Conservation (phyloP, 2,888 invertebrate species). For the Caenorhabditis imperialis region DNA sequence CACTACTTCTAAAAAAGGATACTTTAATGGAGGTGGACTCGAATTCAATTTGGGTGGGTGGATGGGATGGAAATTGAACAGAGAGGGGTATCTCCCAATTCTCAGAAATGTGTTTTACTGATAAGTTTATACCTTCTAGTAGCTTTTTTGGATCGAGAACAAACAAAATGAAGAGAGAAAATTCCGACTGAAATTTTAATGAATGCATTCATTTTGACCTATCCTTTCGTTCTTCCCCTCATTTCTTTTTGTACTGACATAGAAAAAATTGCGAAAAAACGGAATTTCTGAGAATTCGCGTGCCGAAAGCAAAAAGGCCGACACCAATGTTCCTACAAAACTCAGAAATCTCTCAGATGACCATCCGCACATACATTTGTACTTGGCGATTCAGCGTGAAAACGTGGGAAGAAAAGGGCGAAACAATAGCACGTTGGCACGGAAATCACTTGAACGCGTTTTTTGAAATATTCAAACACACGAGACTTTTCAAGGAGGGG, state of each 20-base stretch:
- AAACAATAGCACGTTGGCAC: constrained; percentile 4
- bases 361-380: constrained; percentile 8
- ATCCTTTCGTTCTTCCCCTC: constrained; percentile 1
- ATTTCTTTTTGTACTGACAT: background rate
- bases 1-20: too few species aligned
- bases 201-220: constrained; percentile 15
- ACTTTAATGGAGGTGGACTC: constrained; percentile 24
- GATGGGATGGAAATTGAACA: too few species aligned
- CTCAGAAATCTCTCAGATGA: constrained; percentile 26
- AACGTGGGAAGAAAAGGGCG: constrained; percentile 5
- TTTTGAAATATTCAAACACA: constrained; percentile 31
- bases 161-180: too few species aligned
- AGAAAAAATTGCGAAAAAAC: too few species aligned
- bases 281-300: constrained; percentile 15
- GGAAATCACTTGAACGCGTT: constrained; percentile 31
- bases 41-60: constrained; percentile 41
- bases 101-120: too few species aligned
- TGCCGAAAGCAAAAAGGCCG: constrained; percentile 16
- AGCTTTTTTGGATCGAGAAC: too few species aligned
- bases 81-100: too few species aligned
- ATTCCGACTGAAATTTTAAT: constrained; percentile 28
- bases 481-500: too few species aligned
- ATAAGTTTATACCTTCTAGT: too few species aligned
- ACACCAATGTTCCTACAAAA: constrained; percentile 19
- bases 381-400: constrained; percentile 6